A percentile compares a stretch with the other conserved stretches of the same genome.
Conservation (phyloP, 1,140 invertebrate species). For the Heliconius eleuchia region DNA sequence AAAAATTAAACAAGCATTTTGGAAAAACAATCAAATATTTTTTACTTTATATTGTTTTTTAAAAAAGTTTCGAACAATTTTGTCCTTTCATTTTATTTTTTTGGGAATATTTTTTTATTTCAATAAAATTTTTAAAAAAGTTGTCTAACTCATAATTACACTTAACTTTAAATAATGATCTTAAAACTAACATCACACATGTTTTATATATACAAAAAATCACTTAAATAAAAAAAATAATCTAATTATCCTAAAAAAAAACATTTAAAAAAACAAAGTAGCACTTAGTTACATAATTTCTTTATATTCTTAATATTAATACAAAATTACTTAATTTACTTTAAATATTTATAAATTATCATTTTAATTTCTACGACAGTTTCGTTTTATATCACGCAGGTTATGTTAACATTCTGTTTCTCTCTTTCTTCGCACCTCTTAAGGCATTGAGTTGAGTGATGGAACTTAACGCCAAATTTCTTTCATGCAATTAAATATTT, state of each 20-base stretch:
- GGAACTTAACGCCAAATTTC: too few relatives aligned
- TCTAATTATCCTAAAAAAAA: not conserved
- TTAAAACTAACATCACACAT: slow-evolving; percentile 21
- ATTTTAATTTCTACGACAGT: not conserved
- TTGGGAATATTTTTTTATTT: not conserved
- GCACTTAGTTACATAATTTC: slow-evolving; percentile 4
- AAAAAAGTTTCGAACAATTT: too few relatives aligned
- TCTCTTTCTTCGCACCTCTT: too few relatives aligned
- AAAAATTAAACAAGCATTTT: too few relatives aligned
- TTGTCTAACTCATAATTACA: not conserved
- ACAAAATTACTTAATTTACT: not conserved
- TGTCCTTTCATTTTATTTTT: not conserved
- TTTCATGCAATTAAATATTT: too few relatives aligned
- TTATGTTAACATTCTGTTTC: not conserved
- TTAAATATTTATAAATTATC: not conserved
- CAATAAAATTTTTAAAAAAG: not conserved
- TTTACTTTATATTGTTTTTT: not conserved
- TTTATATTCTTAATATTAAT: not conserved
- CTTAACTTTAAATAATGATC: slow-evolving; percentile 16
- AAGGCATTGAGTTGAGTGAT: too few relatives aligned
- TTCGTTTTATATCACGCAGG: not conserved
- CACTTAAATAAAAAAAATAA: not conserved
- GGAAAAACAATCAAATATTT: too few relatives aligned
- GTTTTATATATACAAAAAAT: slow-evolving; percentile 23
- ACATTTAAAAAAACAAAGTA: not conserved